phyloP scores from a whole-genome alignment of 2,797 vertebrate genomes.

The Champsocephalus gunnari region DNA sequence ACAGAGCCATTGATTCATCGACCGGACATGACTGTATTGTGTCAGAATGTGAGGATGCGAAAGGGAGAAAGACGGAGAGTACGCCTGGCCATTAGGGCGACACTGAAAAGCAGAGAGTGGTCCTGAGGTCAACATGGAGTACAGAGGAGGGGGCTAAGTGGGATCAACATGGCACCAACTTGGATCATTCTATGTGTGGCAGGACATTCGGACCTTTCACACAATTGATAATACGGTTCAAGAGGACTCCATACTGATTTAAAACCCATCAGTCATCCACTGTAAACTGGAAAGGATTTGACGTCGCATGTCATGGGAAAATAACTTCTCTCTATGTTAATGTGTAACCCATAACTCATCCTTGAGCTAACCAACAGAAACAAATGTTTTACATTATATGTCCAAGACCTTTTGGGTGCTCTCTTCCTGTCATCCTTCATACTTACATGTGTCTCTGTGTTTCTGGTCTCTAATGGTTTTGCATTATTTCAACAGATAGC shows the following conservation, averaged over 20 bases:
- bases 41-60: constrained; percentile 75
- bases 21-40: constrained; percentile 76
- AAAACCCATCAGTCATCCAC: constrained; percentile 59
- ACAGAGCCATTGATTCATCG: constrained; percentile 82
- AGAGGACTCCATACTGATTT: constrained; percentile 49
- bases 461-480: constrained; percentile 24
- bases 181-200: constrained; percentile 32
- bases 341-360: constrained; percentile 27
- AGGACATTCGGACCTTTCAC: constrained; percentile 47
- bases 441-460: background rate
- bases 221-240: constrained; percentile 36
- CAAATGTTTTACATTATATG: constrained; percentile 12
- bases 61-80: constrained; percentile 40
- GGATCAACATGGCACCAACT: constrained; percentile 37
- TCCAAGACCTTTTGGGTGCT: constrained; percentile 4
- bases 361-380: constrained; percentile 23
- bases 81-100: constrained; percentile 31
- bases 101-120: constrained; percentile 53
- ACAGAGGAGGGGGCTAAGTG: constrained; percentile 34
- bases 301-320: constrained; percentile 63
- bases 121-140: constrained; percentile 65
- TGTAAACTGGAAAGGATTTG: constrained; percentile 49
- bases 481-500: constrained; percentile 11
- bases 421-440: background rate
- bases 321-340: constrained; percentile 33